Percentiles rank a stretch among this genome's conserved stretches.
Conservation (phyloP, 2,797 vertebrate species). For the Petrocephalus schoutedeni region DNA sequence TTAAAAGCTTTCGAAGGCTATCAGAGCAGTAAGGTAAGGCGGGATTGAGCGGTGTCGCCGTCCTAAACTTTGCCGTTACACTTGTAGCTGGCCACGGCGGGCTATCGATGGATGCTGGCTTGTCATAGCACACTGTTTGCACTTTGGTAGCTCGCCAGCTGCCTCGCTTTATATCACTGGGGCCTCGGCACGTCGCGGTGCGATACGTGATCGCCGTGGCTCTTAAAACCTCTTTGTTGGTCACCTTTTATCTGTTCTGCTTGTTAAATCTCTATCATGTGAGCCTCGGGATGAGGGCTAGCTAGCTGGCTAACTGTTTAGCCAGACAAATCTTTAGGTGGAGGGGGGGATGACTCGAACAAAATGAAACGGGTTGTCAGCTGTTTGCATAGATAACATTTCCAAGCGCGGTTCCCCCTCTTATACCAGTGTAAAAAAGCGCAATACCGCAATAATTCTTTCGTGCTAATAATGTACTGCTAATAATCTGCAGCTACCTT, state of each 20-base stretch:
- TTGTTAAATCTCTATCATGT: neutral
- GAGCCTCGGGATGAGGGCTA: neutral
- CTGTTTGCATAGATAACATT: conserved; percentile 4
- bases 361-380: conserved; percentile 14
- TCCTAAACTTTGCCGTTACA: conserved; percentile 14
- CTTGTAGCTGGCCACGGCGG: conserved; percentile 12
- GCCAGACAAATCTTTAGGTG: neutral
- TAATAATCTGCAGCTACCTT: neutral
- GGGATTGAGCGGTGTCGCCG: neutral
- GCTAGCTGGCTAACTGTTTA: conserved; percentile 3
- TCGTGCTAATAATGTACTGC: neutral
- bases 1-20: conserved; percentile 85
- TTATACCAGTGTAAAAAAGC: neutral
- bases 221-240: neutral
- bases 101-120: conserved; percentile 13
- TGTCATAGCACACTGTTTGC: neutral
- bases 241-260: neutral
- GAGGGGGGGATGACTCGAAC: conserved; percentile 2
- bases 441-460: neutral
- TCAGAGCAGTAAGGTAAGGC: conserved; percentile 77
- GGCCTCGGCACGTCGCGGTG: neutral
- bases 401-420: neutral
- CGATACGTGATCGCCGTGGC: neutral
- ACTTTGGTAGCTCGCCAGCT: neutral
- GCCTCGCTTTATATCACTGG: neutral